phyloP scores from a whole-genome alignment of 2,888 invertebrate genomes.

The Copidosoma aretas region DNA sequence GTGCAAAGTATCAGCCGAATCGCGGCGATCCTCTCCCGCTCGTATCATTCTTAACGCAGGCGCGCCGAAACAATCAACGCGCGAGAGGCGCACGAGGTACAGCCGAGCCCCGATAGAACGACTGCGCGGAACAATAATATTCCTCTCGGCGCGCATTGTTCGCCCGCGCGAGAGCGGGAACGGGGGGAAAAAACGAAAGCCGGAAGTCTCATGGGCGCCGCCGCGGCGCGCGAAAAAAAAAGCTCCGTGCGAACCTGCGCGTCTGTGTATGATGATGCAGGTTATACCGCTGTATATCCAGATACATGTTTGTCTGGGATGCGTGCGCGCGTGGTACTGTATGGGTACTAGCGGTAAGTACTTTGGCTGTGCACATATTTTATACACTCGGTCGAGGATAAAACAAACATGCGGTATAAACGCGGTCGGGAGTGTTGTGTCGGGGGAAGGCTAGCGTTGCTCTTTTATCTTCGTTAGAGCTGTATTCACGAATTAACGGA shows the following conservation, averaged over 20 bases:
- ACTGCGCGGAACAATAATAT: constrained; percentile 29
- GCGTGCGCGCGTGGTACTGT: background rate
- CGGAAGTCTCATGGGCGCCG: constrained; percentile 22
- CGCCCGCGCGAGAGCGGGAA: background rate
- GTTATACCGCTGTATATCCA: background rate
- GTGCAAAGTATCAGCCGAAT: background rate
- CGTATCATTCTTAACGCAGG: constrained; percentile 28
- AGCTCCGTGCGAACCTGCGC: constrained; percentile 18
- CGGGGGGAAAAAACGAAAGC: constrained; percentile 4
- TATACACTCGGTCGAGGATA: no score
- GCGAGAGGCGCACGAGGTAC: background rate
- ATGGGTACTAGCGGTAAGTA: no score
- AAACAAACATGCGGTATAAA: no score
- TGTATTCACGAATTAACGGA: background rate
- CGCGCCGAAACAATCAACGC: constrained; percentile 15
- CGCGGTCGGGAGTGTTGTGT: no score
- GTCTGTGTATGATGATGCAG: background rate
- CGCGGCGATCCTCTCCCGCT: no score
- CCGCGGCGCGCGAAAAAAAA: constrained; percentile 16
- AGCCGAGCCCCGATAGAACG: constrained; percentile 11
- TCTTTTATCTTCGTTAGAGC: background rate
- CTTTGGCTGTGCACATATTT: no score
- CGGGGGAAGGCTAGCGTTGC: no score
- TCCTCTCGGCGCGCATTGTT: constrained; percentile 21
- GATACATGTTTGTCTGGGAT: background rate